These are phyloP conservation scores for Diarsia dahlii DNA, from an alignment of 2,888 invertebrate genomes.

Conservation along the genomic window DNA sequence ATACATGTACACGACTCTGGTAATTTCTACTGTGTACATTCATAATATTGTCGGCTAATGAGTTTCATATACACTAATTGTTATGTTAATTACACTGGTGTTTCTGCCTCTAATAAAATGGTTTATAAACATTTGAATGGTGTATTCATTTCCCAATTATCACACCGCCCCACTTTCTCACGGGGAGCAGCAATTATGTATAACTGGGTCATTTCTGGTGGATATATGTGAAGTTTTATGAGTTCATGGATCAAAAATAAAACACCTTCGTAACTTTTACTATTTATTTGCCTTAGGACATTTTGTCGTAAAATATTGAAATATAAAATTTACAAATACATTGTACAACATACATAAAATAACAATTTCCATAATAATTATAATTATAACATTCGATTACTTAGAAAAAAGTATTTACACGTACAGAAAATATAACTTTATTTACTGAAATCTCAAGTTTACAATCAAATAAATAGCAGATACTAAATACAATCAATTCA, in stretches of 20 bases:
- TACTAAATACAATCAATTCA: slow-evolving; percentile 14
- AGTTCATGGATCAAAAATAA: background rate
- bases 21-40: slow-evolving; percentile 69
- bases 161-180: background rate
- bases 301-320: slow-evolving; percentile 7
- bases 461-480: slow-evolving; percentile 5
- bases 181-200: background rate
- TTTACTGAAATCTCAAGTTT: background rate
- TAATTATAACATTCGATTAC: background rate
- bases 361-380: background rate
- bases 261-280: background rate
- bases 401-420: slow-evolving; percentile 45
- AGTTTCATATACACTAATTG: slow-evolving; percentile 76
- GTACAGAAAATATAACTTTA: background rate
- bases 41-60: slow-evolving; percentile 68
- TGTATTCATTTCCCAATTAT: background rate
- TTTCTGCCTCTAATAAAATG: slow-evolving; percentile 86
- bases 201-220: background rate
- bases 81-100: slow-evolving; percentile 81
- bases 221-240: background rate
- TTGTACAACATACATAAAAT: slow-evolving; percentile 15
- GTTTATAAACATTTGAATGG: slow-evolving; percentile 74
- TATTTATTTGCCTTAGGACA: slow-evolving; percentile 44
- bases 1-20: slow-evolving; percentile 61
- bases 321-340: background rate